Percentiles rank a stretch among this genome's conserved stretches.
Evolutionary conservation across 2,113 vertebrate genomes (phyloP).

Genomic region (Strix aluco): DNA sequence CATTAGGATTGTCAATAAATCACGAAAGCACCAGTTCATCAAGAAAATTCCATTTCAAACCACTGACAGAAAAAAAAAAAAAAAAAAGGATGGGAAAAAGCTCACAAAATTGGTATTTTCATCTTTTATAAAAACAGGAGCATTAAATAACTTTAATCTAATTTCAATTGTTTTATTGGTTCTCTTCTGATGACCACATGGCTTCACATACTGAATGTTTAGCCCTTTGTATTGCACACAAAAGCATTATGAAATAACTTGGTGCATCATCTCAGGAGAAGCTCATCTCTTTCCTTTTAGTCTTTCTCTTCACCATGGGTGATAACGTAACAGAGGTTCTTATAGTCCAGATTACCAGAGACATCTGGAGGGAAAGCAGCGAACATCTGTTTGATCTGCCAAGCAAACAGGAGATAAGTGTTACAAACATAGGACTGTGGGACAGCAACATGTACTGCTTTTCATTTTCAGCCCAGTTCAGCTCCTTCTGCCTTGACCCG

Average conservation of each 20-base stretch:
- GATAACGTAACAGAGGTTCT: conserved; percentile 90
- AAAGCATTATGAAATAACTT: not conserved
- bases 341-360: conserved; percentile 89
- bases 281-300: conserved; percentile 49
- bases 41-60: conserved; percentile 67
- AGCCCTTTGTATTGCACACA: not conserved
- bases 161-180: conserved; percentile 62
- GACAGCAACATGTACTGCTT: not conserved
- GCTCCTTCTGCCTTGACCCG: not conserved
- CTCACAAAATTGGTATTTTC: conserved; percentile 47
- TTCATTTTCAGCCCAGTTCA: not conserved
- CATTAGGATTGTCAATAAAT: conserved; percentile 70
- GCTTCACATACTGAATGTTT: conserved; percentile 1
- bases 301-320: conserved; percentile 91
- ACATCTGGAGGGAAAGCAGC: conserved; percentile 87
- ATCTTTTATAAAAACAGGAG: conserved; percentile 21
- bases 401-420: conserved; percentile 4
- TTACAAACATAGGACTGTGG: not conserved
- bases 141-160: conserved; percentile 50
- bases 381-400: conserved; percentile 88
- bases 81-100: conserved; percentile 26
- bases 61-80: not conserved
- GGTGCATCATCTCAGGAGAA: not conserved
- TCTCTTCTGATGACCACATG: conserved; percentile 13
- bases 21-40: conserved; percentile 65